These are phyloP conservation scores for Anniella stebbinsi DNA, from an alignment of 2,797 vertebrate genomes.

Conservation along the genomic window DNA sequence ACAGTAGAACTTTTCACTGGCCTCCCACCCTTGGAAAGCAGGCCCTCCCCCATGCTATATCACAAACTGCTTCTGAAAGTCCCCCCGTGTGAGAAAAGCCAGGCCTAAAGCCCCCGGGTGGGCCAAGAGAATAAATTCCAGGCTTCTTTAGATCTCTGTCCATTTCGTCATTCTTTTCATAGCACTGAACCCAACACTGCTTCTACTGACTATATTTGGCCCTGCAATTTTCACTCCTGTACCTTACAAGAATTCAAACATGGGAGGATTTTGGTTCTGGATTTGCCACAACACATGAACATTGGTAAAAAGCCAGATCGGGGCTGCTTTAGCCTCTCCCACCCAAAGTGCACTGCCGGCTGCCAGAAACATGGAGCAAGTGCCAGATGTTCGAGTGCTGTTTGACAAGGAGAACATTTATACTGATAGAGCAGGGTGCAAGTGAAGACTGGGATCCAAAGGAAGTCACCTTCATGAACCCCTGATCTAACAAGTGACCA, in stretches of 20 bases:
- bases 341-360: constrained; percentile 18
- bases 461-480: constrained; percentile 46
- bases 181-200: background rate
- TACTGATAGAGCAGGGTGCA: constrained; percentile 51
- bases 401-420: constrained; percentile 35
- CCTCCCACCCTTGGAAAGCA: background rate
- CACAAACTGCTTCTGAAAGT: background rate
- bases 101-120: too few species aligned
- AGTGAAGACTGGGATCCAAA: constrained; percentile 31
- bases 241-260: constrained; percentile 13
- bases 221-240: background rate
- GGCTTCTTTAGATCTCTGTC: background rate
- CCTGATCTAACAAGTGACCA: constrained; percentile 58
- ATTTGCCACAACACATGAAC: constrained; percentile 38
- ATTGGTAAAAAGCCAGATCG: constrained; percentile 16
- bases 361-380: constrained; percentile 39
- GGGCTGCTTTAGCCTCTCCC: background rate
- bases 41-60: background rate
- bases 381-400: constrained; percentile 52
- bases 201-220: background rate
- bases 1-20: background rate
- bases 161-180: background rate
- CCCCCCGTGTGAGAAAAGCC: background rate
- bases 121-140: background rate
- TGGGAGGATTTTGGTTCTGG: constrained; percentile 37